Evolutionary conservation across 2,797 vertebrate genomes (phyloP).

Genomic region (Brachymystax lenok): DNA sequence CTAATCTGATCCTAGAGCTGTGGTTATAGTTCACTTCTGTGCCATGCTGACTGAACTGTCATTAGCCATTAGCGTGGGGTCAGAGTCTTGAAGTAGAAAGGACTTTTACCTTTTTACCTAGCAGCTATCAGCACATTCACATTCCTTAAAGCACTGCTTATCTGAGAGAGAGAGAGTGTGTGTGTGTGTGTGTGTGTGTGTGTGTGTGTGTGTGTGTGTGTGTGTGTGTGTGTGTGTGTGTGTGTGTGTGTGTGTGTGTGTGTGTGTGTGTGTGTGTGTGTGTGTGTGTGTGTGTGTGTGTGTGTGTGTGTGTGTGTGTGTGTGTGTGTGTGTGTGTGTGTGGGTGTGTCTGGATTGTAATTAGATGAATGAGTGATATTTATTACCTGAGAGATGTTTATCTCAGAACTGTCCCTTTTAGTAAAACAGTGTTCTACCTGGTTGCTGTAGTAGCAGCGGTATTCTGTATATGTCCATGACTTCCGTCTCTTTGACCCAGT

Average conservation of each 20-base stretch:
- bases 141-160: conserved; percentile 51
- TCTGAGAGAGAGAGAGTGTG: conserved; percentile 23
- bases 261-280: conserved; percentile 8
- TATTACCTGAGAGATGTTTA: conserved; percentile 5
- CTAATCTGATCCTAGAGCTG: background rate
- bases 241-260: conserved; percentile 1
- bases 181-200: background rate
- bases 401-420: no score
- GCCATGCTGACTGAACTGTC: conserved; percentile 51
- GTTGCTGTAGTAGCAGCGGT: no score
- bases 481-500: conserved; percentile 25
- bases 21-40: background rate
- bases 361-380: conserved; percentile 28
- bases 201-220: conserved; percentile 13
- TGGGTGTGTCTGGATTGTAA: conserved; percentile 13
- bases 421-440: no score
- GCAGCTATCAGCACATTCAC: conserved; percentile 54
- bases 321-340: background rate
- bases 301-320: background rate
- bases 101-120: conserved; percentile 65
- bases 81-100: conserved; percentile 64
- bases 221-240: conserved; percentile 7
- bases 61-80: conserved; percentile 47
- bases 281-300: background rate
- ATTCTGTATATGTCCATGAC: background rate